Evolutionary conservation across 2,113 vertebrate genomes (phyloP).

Genomic region (Campylomormyrus numenius): DNA sequence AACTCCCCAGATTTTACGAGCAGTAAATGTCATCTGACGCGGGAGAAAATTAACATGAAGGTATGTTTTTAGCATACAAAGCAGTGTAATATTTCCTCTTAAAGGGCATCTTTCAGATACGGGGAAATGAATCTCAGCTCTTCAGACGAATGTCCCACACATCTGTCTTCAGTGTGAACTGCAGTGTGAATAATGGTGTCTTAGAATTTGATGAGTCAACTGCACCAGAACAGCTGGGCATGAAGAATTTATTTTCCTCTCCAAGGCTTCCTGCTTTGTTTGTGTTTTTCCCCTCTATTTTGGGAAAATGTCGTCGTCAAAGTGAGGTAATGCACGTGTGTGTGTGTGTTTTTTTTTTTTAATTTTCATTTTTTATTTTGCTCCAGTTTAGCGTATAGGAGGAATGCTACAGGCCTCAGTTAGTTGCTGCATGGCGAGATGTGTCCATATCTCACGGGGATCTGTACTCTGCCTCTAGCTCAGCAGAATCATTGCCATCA

Average conservation of each 20-base stretch:
- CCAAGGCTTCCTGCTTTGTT: neutral
- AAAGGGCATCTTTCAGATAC: neutral
- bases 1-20: slow-evolving; percentile 3
- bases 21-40: neutral
- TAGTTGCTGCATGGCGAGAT: neutral
- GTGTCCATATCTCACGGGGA: neutral
- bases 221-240: neutral
- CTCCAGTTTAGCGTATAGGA: neutral
- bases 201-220: slow-evolving; percentile 16
- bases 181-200: slow-evolving; percentile 13
- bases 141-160: neutral
- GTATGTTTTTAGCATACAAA: neutral
- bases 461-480: neutral
- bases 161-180: slow-evolving; percentile 3
- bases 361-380: neutral
- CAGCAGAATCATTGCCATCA: neutral
- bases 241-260: neutral
- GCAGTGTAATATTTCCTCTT: neutral
- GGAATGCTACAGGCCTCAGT: neutral
- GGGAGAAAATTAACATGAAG: neutral
- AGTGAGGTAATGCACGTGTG: slow-evolving; percentile 1
- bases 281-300: slow-evolving; percentile 5
- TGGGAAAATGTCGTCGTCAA: neutral
- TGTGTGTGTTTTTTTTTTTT: neutral
- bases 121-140: neutral